Percentiles rank a stretch among this genome's conserved stretches.
These are phyloP conservation scores for Chrysolina haemoptera DNA, from an alignment of 2,888 invertebrate species.

Conservation along the genomic window DNA sequence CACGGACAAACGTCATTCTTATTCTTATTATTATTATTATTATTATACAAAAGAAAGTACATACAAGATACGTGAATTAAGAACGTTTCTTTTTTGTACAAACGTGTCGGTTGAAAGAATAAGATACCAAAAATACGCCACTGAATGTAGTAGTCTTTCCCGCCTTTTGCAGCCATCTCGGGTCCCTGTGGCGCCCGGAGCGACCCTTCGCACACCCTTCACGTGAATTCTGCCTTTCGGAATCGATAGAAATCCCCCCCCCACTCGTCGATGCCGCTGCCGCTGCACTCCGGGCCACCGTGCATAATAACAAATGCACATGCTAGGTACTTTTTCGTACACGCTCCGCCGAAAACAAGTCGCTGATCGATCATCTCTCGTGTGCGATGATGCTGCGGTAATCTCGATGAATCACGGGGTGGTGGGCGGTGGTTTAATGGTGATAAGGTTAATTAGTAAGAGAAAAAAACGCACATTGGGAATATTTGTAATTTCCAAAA, in stretches of 20 bases:
- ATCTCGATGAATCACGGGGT: conserved; percentile 1
- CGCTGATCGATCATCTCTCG: conserved; percentile 11
- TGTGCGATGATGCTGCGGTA: background rate
- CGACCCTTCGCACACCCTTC: conserved; percentile 30
- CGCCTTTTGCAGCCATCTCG: conserved; percentile 22
- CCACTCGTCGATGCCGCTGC: conserved; percentile 12
- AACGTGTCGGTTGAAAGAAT: no score
- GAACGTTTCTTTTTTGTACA: no score
- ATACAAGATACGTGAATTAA: no score
- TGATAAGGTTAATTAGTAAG: no score
- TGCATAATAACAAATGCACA: conserved; percentile 37
- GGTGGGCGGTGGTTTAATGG: background rate
- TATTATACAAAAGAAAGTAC: no score
- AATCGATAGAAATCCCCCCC: conserved; percentile 30
- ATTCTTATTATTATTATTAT: no score
- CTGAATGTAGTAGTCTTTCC: conserved; percentile 25
- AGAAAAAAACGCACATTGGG: no score
- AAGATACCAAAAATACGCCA: conserved; percentile 6
- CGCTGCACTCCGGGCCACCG: conserved; percentile 6
- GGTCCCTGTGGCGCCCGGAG: conserved; percentile 33
- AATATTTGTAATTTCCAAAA: no score
- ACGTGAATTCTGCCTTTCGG: conserved; percentile 29
- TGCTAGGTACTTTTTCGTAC: conserved; percentile 10
- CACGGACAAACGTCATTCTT: no score
- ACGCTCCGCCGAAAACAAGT: background rate